These are phyloP conservation scores for Coreoperca whiteheadi DNA, from an alignment of 2,113 vertebrate species.

Conservation along the genomic window DNA sequence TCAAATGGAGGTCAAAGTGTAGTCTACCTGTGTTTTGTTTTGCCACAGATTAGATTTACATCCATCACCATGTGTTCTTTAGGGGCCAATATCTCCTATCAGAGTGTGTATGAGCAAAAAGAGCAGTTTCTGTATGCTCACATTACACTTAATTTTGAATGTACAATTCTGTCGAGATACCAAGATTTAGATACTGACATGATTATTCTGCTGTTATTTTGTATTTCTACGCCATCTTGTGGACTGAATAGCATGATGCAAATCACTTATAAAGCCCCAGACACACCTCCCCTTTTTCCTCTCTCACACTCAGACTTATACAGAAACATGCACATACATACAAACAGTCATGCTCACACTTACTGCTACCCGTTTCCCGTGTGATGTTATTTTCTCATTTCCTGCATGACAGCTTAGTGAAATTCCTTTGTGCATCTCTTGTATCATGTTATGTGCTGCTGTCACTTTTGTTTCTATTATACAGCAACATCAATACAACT, in stretches of 20 bases:
- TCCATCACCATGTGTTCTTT: background rate
- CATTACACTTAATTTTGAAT: background rate
- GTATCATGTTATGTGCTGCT: background rate
- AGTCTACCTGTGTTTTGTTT: background rate
- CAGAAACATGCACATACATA: conserved; percentile 17
- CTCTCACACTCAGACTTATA: background rate
- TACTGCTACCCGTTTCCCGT: background rate
- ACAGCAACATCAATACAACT: background rate
- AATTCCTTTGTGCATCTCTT: conserved; percentile 2
- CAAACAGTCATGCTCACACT: background rate
- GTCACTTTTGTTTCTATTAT: background rate
- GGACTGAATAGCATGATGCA: conserved; percentile 22
- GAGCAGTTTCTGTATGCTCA: background rate
- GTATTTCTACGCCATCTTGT: conserved; percentile 53
- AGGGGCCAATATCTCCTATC: background rate
- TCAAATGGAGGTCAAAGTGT: background rate
- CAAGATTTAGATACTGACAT: background rate
- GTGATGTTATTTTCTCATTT: conserved; percentile 19
- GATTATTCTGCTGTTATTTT: background rate
- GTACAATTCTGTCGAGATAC: background rate
- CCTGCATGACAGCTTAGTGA: conserved; percentile 7
- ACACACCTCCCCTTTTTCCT: background rate
- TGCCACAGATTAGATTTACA: background rate
- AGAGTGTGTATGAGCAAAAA: background rate
- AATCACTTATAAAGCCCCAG: background rate